A percentile compares a stretch with the other conserved stretches of the same genome.
phyloP scores from a whole-genome alignment of 2,113 vertebrate species.

The Fulmarus glacialis region DNA sequence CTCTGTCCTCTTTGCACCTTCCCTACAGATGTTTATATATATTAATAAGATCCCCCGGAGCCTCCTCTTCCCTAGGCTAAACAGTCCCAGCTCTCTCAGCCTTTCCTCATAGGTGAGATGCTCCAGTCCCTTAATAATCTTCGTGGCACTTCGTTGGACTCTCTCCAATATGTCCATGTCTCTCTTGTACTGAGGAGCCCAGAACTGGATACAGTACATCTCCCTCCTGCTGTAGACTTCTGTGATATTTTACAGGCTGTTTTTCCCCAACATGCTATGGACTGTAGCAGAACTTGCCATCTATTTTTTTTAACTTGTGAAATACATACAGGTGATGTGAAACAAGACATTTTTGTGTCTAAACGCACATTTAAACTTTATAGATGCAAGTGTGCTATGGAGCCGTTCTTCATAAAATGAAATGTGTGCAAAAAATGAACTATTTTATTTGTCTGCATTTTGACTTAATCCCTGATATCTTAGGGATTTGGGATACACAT shows the following conservation, averaged over 20 bases:
- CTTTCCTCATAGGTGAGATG: not conserved
- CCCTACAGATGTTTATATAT: not conserved
- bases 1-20: not conserved
- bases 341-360: not conserved
- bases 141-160: accelerated
- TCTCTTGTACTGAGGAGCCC: not conserved
- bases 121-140: not conserved
- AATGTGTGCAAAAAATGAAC: not conserved
- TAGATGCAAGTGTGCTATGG: not conserved
- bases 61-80: not conserved
- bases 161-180: not conserved
- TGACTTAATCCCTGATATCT: not conserved
- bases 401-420: not conserved
- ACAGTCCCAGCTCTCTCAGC: not conserved
- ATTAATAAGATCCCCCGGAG: not conserved
- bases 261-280: not conserved
- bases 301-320: not conserved
- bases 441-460: not conserved
- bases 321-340: not conserved
- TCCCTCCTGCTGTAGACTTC: not conserved
- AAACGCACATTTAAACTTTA: not conserved
- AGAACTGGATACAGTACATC: not conserved
- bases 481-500: not conserved
- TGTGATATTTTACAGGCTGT: not conserved
- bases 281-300: not conserved